phyloP scores from a whole-genome alignment of 2,113 vertebrate genomes.

The Tragelaphus imberbis region DNA sequence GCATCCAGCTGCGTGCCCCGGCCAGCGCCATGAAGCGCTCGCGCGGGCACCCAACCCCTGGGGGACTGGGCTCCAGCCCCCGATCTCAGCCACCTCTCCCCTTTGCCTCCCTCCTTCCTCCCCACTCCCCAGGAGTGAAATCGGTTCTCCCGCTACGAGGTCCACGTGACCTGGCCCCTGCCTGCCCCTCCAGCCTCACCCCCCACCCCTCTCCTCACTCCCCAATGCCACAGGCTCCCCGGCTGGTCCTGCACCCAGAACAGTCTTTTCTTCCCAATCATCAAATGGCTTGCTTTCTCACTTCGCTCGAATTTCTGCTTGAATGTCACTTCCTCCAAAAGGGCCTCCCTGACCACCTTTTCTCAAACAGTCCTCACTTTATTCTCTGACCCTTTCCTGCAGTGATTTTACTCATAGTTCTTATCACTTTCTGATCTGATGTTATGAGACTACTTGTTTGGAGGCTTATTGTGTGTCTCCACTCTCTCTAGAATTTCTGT shows the following conservation, averaged over 20 bases:
- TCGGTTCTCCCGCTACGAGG: background rate
- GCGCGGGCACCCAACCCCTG: background rate
- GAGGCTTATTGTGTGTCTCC: background rate
- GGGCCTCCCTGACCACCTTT: background rate
- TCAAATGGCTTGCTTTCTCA: background rate
- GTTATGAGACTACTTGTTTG: background rate
- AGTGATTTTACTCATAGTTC: background rate
- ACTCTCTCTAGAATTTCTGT: background rate
- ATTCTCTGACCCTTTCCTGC: background rate
- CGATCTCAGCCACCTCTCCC: rapidly evolving
- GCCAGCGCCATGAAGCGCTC: rapidly evolving
- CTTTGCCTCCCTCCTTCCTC: background rate
- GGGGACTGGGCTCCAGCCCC: background rate
- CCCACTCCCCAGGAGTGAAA: no score
- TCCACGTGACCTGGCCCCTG: rapidly evolving
- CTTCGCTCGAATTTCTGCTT: background rate
- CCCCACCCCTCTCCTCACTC: background rate
- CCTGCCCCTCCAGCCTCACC: background rate
- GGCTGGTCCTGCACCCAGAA: background rate
- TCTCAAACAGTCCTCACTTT: background rate
- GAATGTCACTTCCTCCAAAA: background rate
- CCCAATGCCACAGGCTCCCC: background rate
- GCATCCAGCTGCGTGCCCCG: background rate
- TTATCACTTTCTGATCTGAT: background rate
- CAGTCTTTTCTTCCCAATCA: background rate